A percentile compares a stretch with the other conserved stretches of the same genome.
Conservation (phyloP, 2,888 invertebrate species). For the Caenorhabditis zanzibari region DNA sequence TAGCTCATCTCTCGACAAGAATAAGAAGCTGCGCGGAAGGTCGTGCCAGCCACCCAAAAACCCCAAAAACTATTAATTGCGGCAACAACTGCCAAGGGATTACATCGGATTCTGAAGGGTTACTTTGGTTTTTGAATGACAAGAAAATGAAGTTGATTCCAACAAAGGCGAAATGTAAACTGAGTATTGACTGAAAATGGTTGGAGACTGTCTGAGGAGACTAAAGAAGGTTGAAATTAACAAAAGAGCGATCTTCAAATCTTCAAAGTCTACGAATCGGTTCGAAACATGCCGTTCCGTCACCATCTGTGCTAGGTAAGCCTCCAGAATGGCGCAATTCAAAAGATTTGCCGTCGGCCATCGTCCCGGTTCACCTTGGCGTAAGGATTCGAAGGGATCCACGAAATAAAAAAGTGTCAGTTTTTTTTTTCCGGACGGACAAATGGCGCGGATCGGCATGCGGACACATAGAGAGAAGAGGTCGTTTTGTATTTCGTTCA, state of each 20-base stretch:
- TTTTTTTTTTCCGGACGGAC: slow-evolving; percentile 61
- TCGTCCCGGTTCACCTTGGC: slow-evolving; percentile 56
- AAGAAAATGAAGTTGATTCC: background rate
- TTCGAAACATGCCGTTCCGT: slow-evolving; percentile 7
- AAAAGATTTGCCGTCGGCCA: slow-evolving; percentile 36
- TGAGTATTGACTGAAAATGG: background rate
- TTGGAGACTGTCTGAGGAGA: too few species aligned
- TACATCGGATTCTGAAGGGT: slow-evolving; percentile 5
- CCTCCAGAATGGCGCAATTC: slow-evolving; percentile 53
- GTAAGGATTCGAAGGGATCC: background rate
- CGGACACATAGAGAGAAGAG: slow-evolving; percentile 35
- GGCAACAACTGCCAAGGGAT: slow-evolving; percentile 21
- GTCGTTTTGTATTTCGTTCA: slow-evolving; percentile 53
- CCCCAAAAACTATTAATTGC: slow-evolving; percentile 2
- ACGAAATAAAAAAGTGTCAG: slow-evolving; percentile 55
- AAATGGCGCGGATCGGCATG: slow-evolving; percentile 63
- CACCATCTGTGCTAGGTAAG: slow-evolving; percentile 54
- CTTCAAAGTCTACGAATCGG: background rate
- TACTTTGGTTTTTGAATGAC: background rate
- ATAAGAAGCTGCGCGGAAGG: slow-evolving; percentile 34
- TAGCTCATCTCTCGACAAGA: background rate
- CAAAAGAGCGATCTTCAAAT: background rate
- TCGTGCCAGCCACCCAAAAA: slow-evolving; percentile 30
- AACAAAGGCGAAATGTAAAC: background rate
- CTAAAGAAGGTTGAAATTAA: too few species aligned